Evolutionary conservation across 64 coral and sea anemone genomes (phyloP).

Genomic region (Stichodactyla helianthus): DNA sequence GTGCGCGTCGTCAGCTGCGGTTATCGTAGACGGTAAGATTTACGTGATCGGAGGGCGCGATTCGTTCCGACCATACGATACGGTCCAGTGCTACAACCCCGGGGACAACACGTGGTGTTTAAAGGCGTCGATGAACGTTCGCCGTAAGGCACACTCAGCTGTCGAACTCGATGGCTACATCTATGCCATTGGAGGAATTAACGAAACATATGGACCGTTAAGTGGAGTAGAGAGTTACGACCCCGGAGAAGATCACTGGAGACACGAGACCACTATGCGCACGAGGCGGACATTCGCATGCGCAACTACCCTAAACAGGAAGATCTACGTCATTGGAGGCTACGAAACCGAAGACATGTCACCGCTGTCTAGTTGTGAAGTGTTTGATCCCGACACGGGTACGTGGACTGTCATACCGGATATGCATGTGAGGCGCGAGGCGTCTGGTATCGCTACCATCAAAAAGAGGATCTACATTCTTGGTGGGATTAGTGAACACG

Average conservation of each 20-base stretch:
- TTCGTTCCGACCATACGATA: slow-evolving; percentile 2
- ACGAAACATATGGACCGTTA: slow-evolving; percentile 4
- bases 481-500: slow-evolving; percentile 3
- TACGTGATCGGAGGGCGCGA: slow-evolving; percentile 30
- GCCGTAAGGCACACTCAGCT: slow-evolving; percentile 30
- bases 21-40: slow-evolving; percentile 12
- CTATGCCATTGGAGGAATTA: slow-evolving; percentile 46
- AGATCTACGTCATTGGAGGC: slow-evolving; percentile 42
- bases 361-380: slow-evolving; percentile 31
- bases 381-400: background rate
- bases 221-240: slow-evolving; percentile 33
- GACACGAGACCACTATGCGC: slow-evolving; percentile 7
- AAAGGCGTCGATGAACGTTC: slow-evolving; percentile 15
- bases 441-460: background rate
- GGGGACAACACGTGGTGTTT: slow-evolving; percentile 29
- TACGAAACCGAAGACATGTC: slow-evolving; percentile 9
- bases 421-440: background rate
- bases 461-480: background rate
- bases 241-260: slow-evolving; percentile 23
- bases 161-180: slow-evolving; percentile 12
- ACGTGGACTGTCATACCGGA: slow-evolving; percentile 22
- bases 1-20: slow-evolving; percentile 22
- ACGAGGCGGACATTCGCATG: slow-evolving; percentile 21
- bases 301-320: background rate
- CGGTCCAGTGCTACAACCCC: slow-evolving; percentile 40